These are phyloP conservation scores for Polypedilum pembai DNA, from an alignment of 1,140 invertebrate genomes.

Conservation along the genomic window DNA sequence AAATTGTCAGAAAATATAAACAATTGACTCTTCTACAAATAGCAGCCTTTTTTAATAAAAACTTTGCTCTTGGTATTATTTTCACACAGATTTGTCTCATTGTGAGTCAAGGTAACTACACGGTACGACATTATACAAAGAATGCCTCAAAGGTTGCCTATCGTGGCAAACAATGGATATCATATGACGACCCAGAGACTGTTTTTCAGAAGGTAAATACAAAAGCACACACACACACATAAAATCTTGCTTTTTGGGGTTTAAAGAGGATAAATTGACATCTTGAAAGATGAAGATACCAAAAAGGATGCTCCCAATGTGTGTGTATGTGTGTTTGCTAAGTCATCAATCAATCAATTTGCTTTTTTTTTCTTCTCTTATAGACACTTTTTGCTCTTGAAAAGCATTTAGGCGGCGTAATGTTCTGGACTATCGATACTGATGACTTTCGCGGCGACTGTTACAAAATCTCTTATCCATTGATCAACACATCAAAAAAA, in stretches of 20 bases:
- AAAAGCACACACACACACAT: not conserved
- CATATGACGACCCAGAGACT: constrained; percentile 63
- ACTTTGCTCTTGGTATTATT: too few species aligned
- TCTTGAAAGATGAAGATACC: constrained; percentile 41
- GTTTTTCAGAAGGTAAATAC: constrained; percentile 51
- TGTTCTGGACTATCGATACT: not conserved
- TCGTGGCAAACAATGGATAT: constrained; percentile 62
- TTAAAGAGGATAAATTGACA: not conserved
- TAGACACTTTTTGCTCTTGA: not conserved
- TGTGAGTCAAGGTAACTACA: not conserved
- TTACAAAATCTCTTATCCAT: not conserved
- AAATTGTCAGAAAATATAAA: too few species aligned
- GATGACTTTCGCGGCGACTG: not conserved
- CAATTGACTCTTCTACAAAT: too few species aligned
- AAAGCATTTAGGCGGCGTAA: not conserved
- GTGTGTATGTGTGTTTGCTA: not conserved
- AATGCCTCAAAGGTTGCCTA: constrained; percentile 52
- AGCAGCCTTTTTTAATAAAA: too few species aligned
- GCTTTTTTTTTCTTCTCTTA: not conserved
- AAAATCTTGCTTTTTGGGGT: too few species aligned
- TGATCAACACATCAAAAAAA: not conserved
- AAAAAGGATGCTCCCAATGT: not conserved
- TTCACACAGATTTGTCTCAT: not conserved
- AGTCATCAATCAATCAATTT: not conserved
- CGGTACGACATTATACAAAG: constrained; percentile 35